Evolutionary conservation across 2,888 invertebrate species (phyloP).

Genomic region (Erebia aethiops): DNA sequence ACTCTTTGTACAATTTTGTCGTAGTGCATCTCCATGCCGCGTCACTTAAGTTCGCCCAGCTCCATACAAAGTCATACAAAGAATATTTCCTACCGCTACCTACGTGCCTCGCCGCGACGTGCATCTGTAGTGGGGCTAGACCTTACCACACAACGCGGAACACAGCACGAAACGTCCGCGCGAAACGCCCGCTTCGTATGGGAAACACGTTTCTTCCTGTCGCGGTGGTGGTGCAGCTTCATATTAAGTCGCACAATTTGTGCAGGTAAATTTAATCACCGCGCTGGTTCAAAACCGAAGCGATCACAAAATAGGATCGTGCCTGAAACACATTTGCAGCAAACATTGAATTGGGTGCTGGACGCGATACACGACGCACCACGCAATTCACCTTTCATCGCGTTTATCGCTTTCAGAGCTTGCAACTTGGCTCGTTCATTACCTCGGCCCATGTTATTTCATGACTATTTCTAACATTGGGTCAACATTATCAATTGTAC

Average conservation of each 20-base stretch:
- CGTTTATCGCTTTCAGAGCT: not conserved
- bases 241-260: not conserved
- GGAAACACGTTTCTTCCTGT: too few species aligned
- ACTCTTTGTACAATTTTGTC: too few species aligned
- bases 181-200: too few species aligned
- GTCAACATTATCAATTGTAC: not conserved
- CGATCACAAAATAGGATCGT: slow-evolving; percentile 25
- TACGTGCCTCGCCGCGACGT: too few species aligned
- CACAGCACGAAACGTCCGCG: too few species aligned
- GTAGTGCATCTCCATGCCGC: too few species aligned
- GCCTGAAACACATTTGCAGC: slow-evolving; percentile 25
- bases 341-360: slow-evolving; percentile 24
- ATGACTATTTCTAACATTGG: not conserved
- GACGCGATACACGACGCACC: slow-evolving; percentile 34
- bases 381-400: slow-evolving; percentile 36
- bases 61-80: too few species aligned
- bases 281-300: slow-evolving; percentile 4
- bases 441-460: not conserved
- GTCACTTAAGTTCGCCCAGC: too few species aligned
- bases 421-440: slow-evolving; percentile 10
- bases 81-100: too few species aligned
- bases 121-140: too few species aligned
- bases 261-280: not conserved
- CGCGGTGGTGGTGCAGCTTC: too few species aligned
- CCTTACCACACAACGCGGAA: too few species aligned